Evolutionary conservation across 1,140 invertebrate species (phyloP), one percentile per base, ranked within the genome.

Genomic region (Himalopsyche phryganea): DNA sequence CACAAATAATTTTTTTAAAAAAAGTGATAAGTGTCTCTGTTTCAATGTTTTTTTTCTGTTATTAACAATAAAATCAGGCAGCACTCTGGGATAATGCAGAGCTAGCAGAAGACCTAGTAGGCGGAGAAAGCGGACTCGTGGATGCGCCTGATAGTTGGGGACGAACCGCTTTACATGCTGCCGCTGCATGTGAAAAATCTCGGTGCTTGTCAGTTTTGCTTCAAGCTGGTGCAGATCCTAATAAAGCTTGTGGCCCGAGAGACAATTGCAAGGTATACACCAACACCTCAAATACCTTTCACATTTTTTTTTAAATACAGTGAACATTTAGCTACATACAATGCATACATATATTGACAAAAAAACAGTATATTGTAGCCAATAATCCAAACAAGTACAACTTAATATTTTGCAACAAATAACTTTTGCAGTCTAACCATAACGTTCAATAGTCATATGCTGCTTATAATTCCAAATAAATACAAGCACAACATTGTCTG

Each of bases 71-170:
- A n/a, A n/a, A n/a, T 20, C 32, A 92, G 83, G 91, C 91, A 13
- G 91, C 92, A 2, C 71, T 96, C 15, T 96, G 91, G 90, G 91
- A 95, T 72, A 95, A 95, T 70, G 84, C 87, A 9, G 92, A 95
- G 67, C 78, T 96, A 1, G 74, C 95, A 19, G 84, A 88, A 69
- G 92, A 94, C 74, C 74, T 96, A 28, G 66, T 96, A 1, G 79
- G 85, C 49, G 89, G 86, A 1, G 71, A 81, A 19, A 71, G 76
- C n/a, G 81, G 85, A 42, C 70, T 73, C 50, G 84, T 92, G 13
- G 87, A 94, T 72, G 84, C 83, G 45, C 81, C 83, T 51, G 91
- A 94, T 70, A 82, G 83, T 2, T 89, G 84, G 82, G 89, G 90
- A 0, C 73, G 91, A 11, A 91, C 89, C 9, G 84, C 90, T 0